Evolutionary conservation across 2,797 vertebrate genomes (phyloP).

Genomic region (Gadopsis marmoratus): DNA sequence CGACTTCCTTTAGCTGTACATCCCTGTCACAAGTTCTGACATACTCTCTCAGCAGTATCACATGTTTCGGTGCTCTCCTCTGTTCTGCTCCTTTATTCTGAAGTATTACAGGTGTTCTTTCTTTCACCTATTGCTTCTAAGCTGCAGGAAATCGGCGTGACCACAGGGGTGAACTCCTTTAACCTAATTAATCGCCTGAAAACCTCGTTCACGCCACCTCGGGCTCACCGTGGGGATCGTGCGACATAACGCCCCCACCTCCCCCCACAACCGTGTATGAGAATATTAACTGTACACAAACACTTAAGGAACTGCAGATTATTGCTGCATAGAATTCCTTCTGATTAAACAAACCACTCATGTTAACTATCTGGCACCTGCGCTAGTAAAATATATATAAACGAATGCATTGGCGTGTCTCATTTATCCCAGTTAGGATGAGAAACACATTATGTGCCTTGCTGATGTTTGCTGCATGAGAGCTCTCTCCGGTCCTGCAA

Average conservation of each 20-base stretch:
- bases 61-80: background rate
- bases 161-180: background rate
- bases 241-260: constrained; percentile 44
- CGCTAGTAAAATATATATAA: background rate
- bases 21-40: background rate
- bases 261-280: no score
- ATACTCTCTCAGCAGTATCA: background rate
- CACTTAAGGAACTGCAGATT: background rate
- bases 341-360: background rate
- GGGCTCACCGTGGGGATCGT: constrained; percentile 73
- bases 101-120: background rate
- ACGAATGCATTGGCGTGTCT: no score
- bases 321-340: background rate
- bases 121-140: background rate
- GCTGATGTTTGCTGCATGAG: background rate
- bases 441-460: background rate
- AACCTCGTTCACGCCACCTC: background rate
- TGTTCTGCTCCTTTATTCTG: background rate
- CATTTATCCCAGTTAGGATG: background rate
- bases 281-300: background rate
- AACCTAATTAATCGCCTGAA: background rate
- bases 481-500: background rate
- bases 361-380: background rate
- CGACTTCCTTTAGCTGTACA: background rate
- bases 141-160: background rate